Evolutionary conservation across 1,140 invertebrate species (phyloP).

Genomic region (Subanguina moxae): DNA sequence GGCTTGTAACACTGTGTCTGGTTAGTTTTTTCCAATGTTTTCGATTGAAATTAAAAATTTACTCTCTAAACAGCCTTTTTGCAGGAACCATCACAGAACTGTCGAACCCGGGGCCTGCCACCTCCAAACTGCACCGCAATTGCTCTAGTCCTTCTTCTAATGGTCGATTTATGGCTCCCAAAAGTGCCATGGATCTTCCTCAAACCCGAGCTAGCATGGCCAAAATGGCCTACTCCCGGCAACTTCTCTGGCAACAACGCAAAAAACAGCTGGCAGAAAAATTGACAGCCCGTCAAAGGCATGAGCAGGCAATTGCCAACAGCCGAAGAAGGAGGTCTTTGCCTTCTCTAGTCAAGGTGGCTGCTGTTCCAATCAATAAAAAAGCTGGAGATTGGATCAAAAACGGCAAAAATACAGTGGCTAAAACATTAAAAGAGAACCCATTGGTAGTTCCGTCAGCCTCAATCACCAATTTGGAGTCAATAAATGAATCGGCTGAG

Average conservation of each 20-base stretch:
- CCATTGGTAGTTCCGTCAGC: neutral
- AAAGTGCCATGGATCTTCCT: slow-evolving; percentile 35
- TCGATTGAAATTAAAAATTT: no score
- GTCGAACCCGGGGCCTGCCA: neutral
- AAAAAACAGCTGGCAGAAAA: slow-evolving; percentile 43
- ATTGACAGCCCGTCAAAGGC: slow-evolving; percentile 21
- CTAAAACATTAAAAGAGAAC: neutral
- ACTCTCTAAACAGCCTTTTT: no score
- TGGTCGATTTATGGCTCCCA: slow-evolving; percentile 22
- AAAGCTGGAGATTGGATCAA: neutral
- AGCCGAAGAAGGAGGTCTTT: slow-evolving; percentile 8
- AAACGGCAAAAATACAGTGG: neutral
- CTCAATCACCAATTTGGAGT: slow-evolving; percentile 16
- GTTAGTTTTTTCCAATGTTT: neutral
- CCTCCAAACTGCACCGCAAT: neutral
- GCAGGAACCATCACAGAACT: neutral
- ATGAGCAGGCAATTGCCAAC: slow-evolving; percentile 13
- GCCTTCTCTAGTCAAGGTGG: neutral
- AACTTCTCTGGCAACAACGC: slow-evolving; percentile 43
- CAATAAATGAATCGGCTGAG: slow-evolving; percentile 18
- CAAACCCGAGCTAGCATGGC: slow-evolving; percentile 46
- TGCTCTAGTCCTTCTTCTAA: slow-evolving; percentile 9
- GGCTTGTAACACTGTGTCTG: no score
- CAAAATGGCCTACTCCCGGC: slow-evolving; percentile 50
- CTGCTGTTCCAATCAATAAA: neutral